Conservation (phyloP, 1,140 invertebrate species). For the Pemphigus obesinymphae region DNA sequence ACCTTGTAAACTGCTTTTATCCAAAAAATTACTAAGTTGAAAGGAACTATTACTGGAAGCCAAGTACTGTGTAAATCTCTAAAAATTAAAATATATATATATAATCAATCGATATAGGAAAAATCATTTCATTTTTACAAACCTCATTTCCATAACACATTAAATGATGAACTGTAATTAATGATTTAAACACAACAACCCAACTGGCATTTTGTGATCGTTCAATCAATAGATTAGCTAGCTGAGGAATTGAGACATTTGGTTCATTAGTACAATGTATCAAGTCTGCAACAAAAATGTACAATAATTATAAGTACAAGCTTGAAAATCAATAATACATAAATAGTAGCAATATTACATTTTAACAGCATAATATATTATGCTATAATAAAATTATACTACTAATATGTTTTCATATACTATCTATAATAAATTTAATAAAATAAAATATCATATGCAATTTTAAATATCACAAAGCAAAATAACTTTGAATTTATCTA, state of each 20-base stretch:
- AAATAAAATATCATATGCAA: too few species aligned
- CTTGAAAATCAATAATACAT: not conserved
- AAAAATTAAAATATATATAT: slow-evolving; percentile 54
- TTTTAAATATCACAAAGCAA: too few species aligned
- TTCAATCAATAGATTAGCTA: slow-evolving; percentile 97
- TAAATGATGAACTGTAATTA: slow-evolving; percentile 97
- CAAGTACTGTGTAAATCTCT: slow-evolving; percentile 99
- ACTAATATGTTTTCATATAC: too few species aligned
- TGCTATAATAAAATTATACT: too few species aligned
- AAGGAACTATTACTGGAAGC: slow-evolving; percentile 99
- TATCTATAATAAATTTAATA: too few species aligned
- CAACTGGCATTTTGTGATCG: slow-evolving; percentile 95
- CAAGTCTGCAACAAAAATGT: slow-evolving; percentile 71
- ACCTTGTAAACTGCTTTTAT: slow-evolving; percentile 95
- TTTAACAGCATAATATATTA: too few species aligned
- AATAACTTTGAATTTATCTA: too few species aligned
- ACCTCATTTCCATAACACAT: slow-evolving; percentile 99
- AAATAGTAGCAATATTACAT: not conserved
- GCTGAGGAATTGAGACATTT: slow-evolving; percentile 97
- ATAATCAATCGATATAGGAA: not conserved
- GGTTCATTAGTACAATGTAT: slow-evolving; percentile 99
- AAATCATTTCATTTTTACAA: slow-evolving; percentile 49
- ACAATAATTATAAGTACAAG: not conserved
- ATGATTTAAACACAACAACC: slow-evolving; percentile 97
- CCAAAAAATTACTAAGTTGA: slow-evolving; percentile 93